Percentiles rank a stretch among this genome's conserved stretches.
Evolutionary conservation across 1,140 invertebrate genomes (phyloP).

Genomic region (Bombus fervidus): DNA sequence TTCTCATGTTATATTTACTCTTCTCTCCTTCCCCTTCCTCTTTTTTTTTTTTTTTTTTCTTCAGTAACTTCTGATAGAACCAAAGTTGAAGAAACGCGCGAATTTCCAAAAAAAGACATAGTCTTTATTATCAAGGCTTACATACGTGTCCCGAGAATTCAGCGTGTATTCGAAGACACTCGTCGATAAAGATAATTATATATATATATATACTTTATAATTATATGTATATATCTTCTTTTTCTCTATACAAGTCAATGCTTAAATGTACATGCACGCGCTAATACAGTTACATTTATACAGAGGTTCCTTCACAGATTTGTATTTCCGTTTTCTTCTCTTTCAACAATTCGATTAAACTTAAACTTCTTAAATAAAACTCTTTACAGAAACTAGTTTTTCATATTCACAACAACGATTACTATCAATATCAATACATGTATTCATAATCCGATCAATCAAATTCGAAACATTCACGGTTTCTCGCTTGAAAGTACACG

Average conservation of each 20-base stretch:
- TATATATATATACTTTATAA: conserved; percentile 4
- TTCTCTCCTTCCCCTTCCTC: neutral
- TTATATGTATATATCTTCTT: conserved; percentile 41
- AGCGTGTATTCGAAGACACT: conserved; percentile 35
- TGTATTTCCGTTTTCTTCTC: conserved; percentile 16
- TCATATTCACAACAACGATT: too few relatives aligned
- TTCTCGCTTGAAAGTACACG: too few relatives aligned
- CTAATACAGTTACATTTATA: conserved; percentile 50
- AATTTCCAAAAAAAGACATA: conserved; percentile 66
- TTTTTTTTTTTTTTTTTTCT: neutral
- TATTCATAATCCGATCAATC: too few relatives aligned
- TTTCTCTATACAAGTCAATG: conserved; percentile 42
- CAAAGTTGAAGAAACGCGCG: conserved; percentile 11
- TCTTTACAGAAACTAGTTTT: too few relatives aligned
- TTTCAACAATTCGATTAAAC: too few relatives aligned
- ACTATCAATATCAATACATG: too few relatives aligned
- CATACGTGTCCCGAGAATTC: conserved; percentile 48
- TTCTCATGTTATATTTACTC: neutral
- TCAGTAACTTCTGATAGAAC: neutral
- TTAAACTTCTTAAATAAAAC: too few relatives aligned
- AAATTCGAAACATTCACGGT: too few relatives aligned
- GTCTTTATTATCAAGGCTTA: conserved; percentile 78
- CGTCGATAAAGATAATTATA: conserved; percentile 38
- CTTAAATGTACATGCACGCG: conserved; percentile 48
- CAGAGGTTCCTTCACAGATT: conserved; percentile 40